Evolutionary conservation across 2,888 invertebrate species (phyloP), one percentile per base, ranked within the genome.

Genomic region (Alloplasta piceator): DNA sequence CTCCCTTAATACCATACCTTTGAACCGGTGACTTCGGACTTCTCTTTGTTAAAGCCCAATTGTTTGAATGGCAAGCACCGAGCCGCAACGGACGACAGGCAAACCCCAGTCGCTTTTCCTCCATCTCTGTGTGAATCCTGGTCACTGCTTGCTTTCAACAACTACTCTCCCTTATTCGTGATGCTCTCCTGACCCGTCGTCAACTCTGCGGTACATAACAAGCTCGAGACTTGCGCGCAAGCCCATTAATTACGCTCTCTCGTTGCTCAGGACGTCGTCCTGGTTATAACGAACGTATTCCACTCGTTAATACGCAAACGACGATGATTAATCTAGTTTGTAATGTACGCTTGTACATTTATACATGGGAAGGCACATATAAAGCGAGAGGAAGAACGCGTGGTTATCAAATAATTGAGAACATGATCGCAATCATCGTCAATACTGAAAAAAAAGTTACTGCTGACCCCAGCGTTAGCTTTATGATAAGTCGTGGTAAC

Each of bases 211-310:
- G 75, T 46, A 64, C 73, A 76, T 82, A 82, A 79, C 80, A 76
- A 82, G 79, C 82, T 55, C 76, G 50, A n/a, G 75, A 63, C 58
- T 58, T 26, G 26, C 26, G 26, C 48, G 63, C 73, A 10, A 52
- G 83, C 83, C 85, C 85, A 89, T 88, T 87, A 89, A 89, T 89
- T 87, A 88, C 87, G 83, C 78, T 80, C 26, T 26, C 70, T 80
- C 66, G 79, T 78, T 80, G 82, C 82, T 78, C 67, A n/a, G n/a
- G 64, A 76, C 79, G 77, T 79, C 72, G 67, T 73, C 64, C 67
- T 26, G 72, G 71, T 80, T 78, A 84, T 85, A 86, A 87, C 86
- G 85, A 87, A 86, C 86, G 85, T 86, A 85, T 86, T 86, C 85
- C 85, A 84, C 85, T 85, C 88, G 88, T 89, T 89, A 89, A 88